Evolutionary conservation across 1,140 invertebrate genomes (phyloP).

Genomic region (Mizuhopecten yessoensis): DNA sequence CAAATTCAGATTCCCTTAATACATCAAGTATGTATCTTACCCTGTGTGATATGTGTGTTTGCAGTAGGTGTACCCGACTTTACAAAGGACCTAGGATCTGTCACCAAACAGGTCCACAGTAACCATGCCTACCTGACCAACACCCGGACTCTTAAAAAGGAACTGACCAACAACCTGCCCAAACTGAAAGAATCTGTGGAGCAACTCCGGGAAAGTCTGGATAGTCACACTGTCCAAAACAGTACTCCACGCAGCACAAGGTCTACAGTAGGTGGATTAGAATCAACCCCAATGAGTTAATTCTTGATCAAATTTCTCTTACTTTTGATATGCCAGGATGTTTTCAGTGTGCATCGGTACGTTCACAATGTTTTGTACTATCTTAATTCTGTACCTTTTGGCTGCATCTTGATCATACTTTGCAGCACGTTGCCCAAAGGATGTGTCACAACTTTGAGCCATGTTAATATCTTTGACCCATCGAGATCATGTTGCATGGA

Average conservation of each 20-base stretch:
- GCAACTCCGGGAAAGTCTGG: conserved; percentile 10
- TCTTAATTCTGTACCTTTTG: too few species aligned
- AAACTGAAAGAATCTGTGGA: conserved; percentile 57
- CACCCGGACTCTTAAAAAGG: conserved; percentile 56
- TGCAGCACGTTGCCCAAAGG: too few species aligned
- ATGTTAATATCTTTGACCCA: too few species aligned
- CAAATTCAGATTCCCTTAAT: too few species aligned
- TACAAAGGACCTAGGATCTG: conserved; percentile 50
- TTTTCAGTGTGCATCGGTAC: too few species aligned
- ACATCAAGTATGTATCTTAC: too few species aligned
- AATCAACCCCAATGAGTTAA: not conserved
- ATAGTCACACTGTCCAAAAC: conserved; percentile 26
- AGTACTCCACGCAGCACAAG: conserved; percentile 46
- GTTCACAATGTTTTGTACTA: too few species aligned
- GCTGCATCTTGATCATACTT: too few species aligned
- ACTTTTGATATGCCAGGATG: too few species aligned
- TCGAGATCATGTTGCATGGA: too few species aligned
- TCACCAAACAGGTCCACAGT: conserved; percentile 67
- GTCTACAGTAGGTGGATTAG: conserved; percentile 43
- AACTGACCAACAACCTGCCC: conserved; percentile 50
- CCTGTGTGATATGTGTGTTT: conserved; percentile 44
- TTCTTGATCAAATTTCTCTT: too few species aligned
- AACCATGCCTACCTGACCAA: conserved; percentile 64
- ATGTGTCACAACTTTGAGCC: too few species aligned
- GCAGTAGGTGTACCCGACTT: conserved; percentile 68